Percentiles rank a stretch among this genome's conserved stretches.
These are phyloP conservation scores for Amphiprion percula DNA, from an alignment of 2,113 vertebrate species.

Conservation along the genomic window DNA sequence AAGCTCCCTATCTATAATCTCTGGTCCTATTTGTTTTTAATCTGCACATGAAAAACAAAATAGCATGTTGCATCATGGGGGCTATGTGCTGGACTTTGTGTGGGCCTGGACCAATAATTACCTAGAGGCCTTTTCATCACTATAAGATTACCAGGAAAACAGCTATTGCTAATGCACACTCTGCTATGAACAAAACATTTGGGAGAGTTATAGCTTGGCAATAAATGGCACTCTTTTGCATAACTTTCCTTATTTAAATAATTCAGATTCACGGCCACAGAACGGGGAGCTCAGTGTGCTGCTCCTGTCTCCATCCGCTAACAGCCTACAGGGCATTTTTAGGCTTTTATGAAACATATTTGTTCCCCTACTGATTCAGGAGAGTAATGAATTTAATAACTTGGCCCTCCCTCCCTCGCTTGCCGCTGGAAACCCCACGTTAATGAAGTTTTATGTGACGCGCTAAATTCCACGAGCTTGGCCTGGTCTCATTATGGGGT, in stretches of 20 bases:
- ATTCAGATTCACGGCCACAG: constrained; percentile 20
- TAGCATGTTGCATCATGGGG: not conserved
- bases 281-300: constrained; percentile 4
- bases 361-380: constrained; percentile 27
- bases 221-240: not conserved
- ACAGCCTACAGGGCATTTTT: constrained; percentile 7
- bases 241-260: not conserved
- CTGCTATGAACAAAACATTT: not conserved
- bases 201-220: not conserved
- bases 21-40: too few relatives aligned
- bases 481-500: constrained; percentile 32
- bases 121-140: not conserved
- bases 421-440: constrained; percentile 36
- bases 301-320: not conserved
- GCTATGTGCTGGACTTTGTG: not conserved
- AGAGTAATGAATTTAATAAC: constrained; percentile 62
- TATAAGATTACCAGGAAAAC: not conserved
- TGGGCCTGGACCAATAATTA: not conserved
- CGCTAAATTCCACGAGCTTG: constrained; percentile 32
- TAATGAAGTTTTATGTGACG: constrained; percentile 62
- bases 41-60: not conserved
- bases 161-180: not conserved
- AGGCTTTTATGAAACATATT: constrained; percentile 46
- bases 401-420: not conserved
- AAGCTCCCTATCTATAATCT: too few relatives aligned